Conservation (phyloP, 2,113 vertebrate species). For the Pomatorhinus ruficollis region DNA sequence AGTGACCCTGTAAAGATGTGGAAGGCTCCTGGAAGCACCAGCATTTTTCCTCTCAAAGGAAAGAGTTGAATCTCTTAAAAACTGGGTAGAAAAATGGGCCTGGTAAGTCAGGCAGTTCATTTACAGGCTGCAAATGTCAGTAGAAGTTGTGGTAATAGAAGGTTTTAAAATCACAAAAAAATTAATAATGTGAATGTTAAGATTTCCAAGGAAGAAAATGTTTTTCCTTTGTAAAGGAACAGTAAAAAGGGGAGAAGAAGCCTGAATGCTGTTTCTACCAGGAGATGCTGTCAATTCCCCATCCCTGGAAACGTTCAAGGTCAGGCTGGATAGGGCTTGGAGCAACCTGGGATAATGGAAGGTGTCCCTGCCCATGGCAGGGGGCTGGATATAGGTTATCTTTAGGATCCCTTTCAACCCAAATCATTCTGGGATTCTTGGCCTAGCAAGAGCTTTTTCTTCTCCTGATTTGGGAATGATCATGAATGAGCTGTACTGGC, state of each 20-base stretch:
- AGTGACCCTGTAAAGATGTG: neutral
- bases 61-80: neutral
- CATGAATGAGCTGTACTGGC: accelerated
- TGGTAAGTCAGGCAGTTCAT: neutral
- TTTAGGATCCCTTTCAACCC: neutral
- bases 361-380: neutral
- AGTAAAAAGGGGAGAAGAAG: neutral
- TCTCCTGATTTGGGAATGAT: neutral
- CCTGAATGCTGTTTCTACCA: neutral
- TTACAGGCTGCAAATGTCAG: neutral
- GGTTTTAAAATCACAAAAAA: neutral
- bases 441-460: neutral
- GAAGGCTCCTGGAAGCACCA: neutral
- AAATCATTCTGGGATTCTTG: neutral
- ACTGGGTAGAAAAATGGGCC: accelerated
- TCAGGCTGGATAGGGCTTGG: accelerated
- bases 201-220: neutral
- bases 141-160: neutral
- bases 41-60: neutral
- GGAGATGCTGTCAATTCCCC: neutral
- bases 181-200: neutral
- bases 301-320: neutral
- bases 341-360: neutral
- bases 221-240: neutral
- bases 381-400: neutral